These are phyloP conservation scores for Luidia sarsii DNA, from an alignment of 53 echinoderm and acorn worm genomes.

Conservation along the genomic window DNA sequence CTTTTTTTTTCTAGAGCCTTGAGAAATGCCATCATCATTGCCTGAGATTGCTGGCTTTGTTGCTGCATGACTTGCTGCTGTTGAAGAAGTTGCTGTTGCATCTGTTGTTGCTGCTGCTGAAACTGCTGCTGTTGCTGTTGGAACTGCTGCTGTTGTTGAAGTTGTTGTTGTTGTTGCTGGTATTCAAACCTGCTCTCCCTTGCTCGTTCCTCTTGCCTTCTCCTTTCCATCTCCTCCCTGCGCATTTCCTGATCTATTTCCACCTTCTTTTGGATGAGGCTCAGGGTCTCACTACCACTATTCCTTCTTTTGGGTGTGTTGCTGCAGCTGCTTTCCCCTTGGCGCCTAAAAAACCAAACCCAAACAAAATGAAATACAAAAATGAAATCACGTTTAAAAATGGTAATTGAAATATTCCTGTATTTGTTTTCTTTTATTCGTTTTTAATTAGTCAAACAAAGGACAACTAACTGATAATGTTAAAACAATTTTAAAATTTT, in stretches of 20 bases:
- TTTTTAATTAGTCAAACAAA: too few relatives aligned
- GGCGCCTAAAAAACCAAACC: constrained; percentile 18
- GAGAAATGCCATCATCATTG: constrained; percentile 5
- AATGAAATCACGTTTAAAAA: constrained; percentile 17
- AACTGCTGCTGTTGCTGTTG: constrained; percentile 19
- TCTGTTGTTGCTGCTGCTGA: constrained; percentile 47
- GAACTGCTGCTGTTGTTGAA: constrained; percentile 23
- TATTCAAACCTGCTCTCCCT: too few relatives aligned
- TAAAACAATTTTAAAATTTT: constrained; percentile 1
- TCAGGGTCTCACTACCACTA: constrained; percentile 30
- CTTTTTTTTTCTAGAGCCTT: constrained; percentile 41
- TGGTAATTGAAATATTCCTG: constrained; percentile 7
- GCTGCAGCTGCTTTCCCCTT: constrained; percentile 38
- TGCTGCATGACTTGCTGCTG: too few relatives aligned
- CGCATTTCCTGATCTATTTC: constrained; percentile 32
- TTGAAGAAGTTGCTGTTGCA: constrained; percentile 23
- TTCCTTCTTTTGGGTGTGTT: constrained; percentile 16
- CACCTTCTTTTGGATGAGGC: constrained; percentile 37
- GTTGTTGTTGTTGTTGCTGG: constrained; percentile 30
- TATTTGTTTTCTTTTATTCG: too few relatives aligned
- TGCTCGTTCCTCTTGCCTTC: constrained; percentile 17
- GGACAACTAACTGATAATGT: neutral
- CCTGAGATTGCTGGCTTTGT: constrained; percentile 33
- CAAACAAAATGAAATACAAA: constrained; percentile 7
- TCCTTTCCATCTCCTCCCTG: constrained; percentile 34